phyloP scores from a whole-genome alignment of 2,797 vertebrate genomes.

The Rhabdomys pumilio region DNA sequence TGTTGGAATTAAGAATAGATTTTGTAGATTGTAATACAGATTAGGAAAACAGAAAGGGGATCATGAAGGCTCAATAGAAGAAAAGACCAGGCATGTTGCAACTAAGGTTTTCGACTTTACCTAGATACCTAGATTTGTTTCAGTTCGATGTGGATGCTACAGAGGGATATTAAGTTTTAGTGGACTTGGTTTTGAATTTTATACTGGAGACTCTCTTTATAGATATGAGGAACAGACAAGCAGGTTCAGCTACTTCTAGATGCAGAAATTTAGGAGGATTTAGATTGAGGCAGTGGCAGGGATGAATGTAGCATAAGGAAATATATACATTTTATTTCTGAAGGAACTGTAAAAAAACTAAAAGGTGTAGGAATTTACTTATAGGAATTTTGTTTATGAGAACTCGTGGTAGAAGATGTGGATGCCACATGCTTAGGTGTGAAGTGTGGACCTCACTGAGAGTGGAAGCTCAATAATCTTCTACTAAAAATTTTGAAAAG shows the following conservation, averaged over 20 bases:
- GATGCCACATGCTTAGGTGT: background rate
- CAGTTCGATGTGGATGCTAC: background rate
- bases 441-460: background rate
- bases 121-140: conserved; percentile 3
- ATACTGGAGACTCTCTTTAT: background rate
- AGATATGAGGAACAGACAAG: background rate
- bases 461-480: background rate
- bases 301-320: background rate
- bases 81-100: background rate
- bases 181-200: conserved; percentile 6
- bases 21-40: background rate
- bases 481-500: background rate
- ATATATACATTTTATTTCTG: background rate
- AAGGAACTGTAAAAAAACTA: background rate
- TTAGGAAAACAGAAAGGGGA: background rate
- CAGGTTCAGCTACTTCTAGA: background rate
- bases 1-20: background rate
- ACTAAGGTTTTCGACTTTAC: background rate
- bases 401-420: background rate
- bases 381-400: background rate
- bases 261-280: background rate
- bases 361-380: background rate
- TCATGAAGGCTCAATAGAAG: background rate
- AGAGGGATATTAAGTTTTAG: background rate
- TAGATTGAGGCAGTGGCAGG: background rate